A percentile compares a stretch with the other conserved stretches of the same genome.
phyloP scores from a whole-genome alignment of 2,797 vertebrate genomes.

The Nannoperca obscura region DNA sequence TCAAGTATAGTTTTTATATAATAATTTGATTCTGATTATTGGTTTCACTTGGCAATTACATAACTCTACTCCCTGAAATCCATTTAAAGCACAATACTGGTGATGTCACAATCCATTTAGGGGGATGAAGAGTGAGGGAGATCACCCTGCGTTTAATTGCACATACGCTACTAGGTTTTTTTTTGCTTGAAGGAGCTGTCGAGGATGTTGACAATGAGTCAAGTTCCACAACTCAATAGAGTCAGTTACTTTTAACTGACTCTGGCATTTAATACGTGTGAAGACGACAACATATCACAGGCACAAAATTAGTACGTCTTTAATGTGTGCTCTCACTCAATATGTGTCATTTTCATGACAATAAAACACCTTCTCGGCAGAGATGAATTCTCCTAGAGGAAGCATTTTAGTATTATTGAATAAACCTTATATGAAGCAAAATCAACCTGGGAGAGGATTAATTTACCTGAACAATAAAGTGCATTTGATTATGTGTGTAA shows the following conservation, averaged over 20 bases:
- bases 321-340: slow-evolving; percentile 68
- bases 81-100: slow-evolving; percentile 22
- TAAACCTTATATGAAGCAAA: slow-evolving; percentile 26
- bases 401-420: slow-evolving; percentile 37
- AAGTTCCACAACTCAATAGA: slow-evolving; percentile 33
- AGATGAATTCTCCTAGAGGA: slow-evolving; percentile 50
- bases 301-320: slow-evolving; percentile 62
- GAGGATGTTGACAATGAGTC: slow-evolving; percentile 53
- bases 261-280: slow-evolving; percentile 64
- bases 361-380: slow-evolving; percentile 62
- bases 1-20: slow-evolving; percentile 9
- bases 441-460: slow-evolving; percentile 4
- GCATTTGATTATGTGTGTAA: slow-evolving; percentile 12
- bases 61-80: not conserved
- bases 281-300: slow-evolving; percentile 53
- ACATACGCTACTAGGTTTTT: slow-evolving; percentile 21
- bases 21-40: slow-evolving; percentile 28
- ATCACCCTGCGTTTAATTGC: slow-evolving; percentile 21
- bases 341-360: slow-evolving; percentile 33
- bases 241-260: slow-evolving; percentile 66
- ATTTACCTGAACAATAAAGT: slow-evolving; percentile 42
- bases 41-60: slow-evolving; percentile 26
- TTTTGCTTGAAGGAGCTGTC: slow-evolving; percentile 51
- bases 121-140: not conserved
- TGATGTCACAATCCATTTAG: slow-evolving; percentile 28